Conservation (phyloP, 2,888 invertebrate genomes). For the Deilephila elpenor region DNA sequence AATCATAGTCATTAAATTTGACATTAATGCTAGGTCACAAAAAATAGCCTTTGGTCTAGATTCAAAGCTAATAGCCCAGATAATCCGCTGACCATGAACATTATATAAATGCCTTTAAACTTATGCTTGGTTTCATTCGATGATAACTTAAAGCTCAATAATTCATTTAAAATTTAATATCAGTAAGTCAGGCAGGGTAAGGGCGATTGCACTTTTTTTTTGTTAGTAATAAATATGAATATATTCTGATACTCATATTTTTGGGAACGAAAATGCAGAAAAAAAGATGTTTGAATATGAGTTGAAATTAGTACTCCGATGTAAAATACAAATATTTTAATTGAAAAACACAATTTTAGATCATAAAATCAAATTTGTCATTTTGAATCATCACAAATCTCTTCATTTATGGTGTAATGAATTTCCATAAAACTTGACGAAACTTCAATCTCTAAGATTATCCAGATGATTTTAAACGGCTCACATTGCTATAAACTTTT, state of each 20-base stretch:
- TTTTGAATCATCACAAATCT: background rate
- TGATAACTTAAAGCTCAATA: background rate
- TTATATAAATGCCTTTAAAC: background rate
- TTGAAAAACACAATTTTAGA: too few relatives aligned
- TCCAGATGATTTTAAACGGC: background rate
- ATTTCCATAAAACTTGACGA: background rate
- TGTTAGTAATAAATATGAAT: too few relatives aligned
- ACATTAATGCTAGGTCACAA: background rate
- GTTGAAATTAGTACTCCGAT: too few relatives aligned
- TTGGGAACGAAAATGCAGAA: too few relatives aligned
- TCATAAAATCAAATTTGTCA: too few relatives aligned
- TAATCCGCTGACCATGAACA: background rate
- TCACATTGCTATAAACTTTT: slow-evolving; percentile 2
- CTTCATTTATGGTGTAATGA: background rate
- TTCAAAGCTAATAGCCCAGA: background rate
- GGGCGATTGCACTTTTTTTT: too few relatives aligned
- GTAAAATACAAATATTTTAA: too few relatives aligned
- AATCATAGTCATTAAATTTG: background rate
- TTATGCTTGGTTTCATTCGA: background rate
- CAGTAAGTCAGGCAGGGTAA: too few relatives aligned
- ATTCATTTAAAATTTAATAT: too few relatives aligned
- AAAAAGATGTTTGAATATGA: too few relatives aligned
- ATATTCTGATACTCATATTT: too few relatives aligned
- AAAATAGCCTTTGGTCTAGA: background rate
- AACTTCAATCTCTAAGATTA: slow-evolving; percentile 3